Conservation (phyloP, 2,113 vertebrate species). For the Cnemophilus loriae region DNA sequence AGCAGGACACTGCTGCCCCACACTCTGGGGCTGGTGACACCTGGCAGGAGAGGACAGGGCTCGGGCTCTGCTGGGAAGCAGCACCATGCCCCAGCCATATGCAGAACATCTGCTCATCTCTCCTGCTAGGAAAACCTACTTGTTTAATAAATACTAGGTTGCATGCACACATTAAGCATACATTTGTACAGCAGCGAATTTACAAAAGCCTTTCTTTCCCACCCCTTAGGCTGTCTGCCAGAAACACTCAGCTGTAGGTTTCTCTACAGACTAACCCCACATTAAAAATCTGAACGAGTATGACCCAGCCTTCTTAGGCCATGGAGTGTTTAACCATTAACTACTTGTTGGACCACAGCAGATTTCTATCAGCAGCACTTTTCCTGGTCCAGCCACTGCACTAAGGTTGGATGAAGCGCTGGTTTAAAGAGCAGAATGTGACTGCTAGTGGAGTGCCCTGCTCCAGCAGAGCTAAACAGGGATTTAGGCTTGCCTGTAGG, state of each 20-base stretch:
- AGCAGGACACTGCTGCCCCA: not conserved
- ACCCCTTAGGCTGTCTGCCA: not conserved
- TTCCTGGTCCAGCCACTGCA: not conserved
- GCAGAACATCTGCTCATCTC: not conserved
- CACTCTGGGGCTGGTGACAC: not conserved
- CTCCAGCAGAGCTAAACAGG: not conserved
- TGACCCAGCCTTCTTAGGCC: not conserved
- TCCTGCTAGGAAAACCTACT: not conserved
- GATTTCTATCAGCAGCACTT: not conserved
- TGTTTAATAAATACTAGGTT: not conserved
- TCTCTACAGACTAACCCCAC: not conserved
- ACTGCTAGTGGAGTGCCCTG: not conserved
- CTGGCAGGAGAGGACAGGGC: not conserved
- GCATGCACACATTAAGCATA: not conserved
- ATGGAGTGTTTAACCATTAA: not conserved
- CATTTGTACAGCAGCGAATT: not conserved
- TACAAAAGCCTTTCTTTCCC: not conserved
- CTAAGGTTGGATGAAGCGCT: not conserved
- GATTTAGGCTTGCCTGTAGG: not conserved
- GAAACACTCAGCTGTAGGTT: not conserved
- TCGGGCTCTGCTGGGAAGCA: not conserved
- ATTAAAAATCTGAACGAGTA: not conserved
- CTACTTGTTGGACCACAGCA: not conserved
- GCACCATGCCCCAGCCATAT: not conserved
- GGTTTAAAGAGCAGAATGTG: not conserved